phyloP scores from a whole-genome alignment of 2,888 invertebrate genomes.

The Electrophaes corylata region DNA sequence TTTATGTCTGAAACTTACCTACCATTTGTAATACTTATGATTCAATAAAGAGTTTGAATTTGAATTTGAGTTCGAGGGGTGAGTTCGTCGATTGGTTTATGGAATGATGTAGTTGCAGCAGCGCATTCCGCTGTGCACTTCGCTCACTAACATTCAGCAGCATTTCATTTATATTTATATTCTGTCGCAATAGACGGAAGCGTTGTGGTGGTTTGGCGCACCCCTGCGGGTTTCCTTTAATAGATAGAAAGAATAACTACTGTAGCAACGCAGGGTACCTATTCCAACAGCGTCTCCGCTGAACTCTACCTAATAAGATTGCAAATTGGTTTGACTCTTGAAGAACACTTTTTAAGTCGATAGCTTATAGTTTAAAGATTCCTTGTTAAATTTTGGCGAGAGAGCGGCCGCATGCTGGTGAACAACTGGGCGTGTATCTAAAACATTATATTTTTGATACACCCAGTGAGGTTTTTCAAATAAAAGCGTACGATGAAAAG shows the following conservation, averaged over 20 bases:
- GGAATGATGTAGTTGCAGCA: neutral
- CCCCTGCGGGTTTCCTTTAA: no score
- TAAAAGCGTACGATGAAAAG: no score
- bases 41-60: no score
- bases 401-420: no score
- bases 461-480: no score
- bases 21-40: no score
- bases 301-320: neutral
- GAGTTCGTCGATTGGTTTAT: neutral
- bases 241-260: no score
- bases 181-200: neutral
- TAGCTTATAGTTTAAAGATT: neutral
- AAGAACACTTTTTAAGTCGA: neutral
- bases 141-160: neutral
- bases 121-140: neutral
- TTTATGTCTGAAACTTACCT: no score
- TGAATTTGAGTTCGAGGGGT: no score
- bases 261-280: no score
- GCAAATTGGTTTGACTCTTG: neutral
- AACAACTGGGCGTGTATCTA: no score
- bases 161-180: neutral
- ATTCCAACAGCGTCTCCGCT: neutral
- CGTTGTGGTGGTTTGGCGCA: neutral
- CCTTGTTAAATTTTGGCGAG: neutral
- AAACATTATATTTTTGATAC: no score